These are phyloP conservation scores for Ichneumoninae sp. DNA, from an alignment of 2,888 invertebrate species.

Conservation along the genomic window DNA sequence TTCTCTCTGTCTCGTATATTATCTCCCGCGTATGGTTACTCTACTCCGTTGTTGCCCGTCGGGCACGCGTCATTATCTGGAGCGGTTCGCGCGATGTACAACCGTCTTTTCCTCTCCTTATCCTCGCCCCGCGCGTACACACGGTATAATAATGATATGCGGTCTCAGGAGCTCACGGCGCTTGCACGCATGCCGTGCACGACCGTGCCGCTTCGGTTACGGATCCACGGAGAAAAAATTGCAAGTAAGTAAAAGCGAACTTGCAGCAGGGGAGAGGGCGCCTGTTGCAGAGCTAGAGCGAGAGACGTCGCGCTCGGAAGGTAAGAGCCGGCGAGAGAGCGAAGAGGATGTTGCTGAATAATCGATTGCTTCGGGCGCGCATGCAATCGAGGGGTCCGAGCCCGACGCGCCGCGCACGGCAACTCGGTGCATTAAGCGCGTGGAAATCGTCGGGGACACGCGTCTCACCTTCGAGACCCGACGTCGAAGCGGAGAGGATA, in stretches of 20 bases:
- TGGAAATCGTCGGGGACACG: slow-evolving; percentile 15
- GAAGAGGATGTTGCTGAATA: slow-evolving; percentile 74
- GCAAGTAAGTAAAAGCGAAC: slow-evolving; percentile 23
- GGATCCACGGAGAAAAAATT: slow-evolving; percentile 35
- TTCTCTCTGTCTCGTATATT: slow-evolving; percentile 57
- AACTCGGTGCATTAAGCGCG: slow-evolving; percentile 4
- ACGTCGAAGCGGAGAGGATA: neutral
- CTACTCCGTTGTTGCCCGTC: slow-evolving; percentile 65
- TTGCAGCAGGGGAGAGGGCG: slow-evolving; percentile 5
- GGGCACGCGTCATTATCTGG: slow-evolving; percentile 76
- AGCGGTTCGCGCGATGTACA: slow-evolving; percentile 62
- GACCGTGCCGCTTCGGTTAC: slow-evolving; percentile 58
- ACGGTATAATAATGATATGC: slow-evolving; percentile 52
- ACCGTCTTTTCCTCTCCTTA: slow-evolving; percentile 40
- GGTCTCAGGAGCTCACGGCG: slow-evolving; percentile 51
- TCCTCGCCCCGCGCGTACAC: slow-evolving; percentile 17
- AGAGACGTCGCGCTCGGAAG: slow-evolving; percentile 24
- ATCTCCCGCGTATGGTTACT: slow-evolving; percentile 50
- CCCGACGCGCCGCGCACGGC: slow-evolving; percentile 34
- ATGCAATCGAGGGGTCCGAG: slow-evolving; percentile 51
- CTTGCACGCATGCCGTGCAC: slow-evolving; percentile 51
- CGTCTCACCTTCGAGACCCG: neutral
- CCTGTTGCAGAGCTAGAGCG: neutral
- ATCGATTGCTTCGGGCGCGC: slow-evolving; percentile 74
- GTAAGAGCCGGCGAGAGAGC: slow-evolving; percentile 28